Evolutionary conservation across 2,113 vertebrate genomes (phyloP), one percentile per base, ranked within the genome.

Genomic region (Sinocyclocheilus rhinocerous): DNA sequence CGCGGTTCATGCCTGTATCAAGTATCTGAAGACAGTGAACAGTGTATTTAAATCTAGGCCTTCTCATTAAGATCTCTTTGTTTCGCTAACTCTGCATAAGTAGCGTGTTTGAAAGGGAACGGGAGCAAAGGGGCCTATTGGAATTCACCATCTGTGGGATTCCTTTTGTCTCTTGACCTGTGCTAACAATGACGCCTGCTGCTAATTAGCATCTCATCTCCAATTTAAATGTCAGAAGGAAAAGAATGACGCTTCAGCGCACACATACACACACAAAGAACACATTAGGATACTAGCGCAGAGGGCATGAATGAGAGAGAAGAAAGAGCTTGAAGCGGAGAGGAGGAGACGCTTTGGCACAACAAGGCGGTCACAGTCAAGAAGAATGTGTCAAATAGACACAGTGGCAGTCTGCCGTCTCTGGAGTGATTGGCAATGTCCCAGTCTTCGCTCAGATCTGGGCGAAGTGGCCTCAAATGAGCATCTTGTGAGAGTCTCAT

Each of bases 201-300:
- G 86, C 87, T 89, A 89, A 90, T 91, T 91, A 90, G 87, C 91
- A 91, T 91, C 89, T 90, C 88, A 91, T 91, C 88, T 90, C 75
- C 88, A 90, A 91, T 89, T 90, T 77, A 89, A 90, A 91, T 91
- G 88, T 50, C 36, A 39, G 70, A 80, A 65, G 78, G 81, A 86
- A 79, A 84, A 87, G 86, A 88, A 81, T 85, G 88, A 89, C 59
- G 86, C 85, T 83, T 77, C 57, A 24, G 24, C 70, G 42, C 77
- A 2, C 42, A 45, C 42, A 45, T 9, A 45, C 45, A 48, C 45
- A 13, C 48, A 12, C 45, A 48, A 84, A 45, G 76, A 69, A 79
- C 65, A 76, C 84, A 85, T 39, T 77, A 81, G 83, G 78, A 79
- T 70, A 81, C 81, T 48, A 69, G 80, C 76, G 67, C 61, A 83